Percentiles rank a stretch among this genome's conserved stretches.
phyloP scores from a whole-genome alignment of 2,888 invertebrate genomes.

The Orchestes rusci region DNA sequence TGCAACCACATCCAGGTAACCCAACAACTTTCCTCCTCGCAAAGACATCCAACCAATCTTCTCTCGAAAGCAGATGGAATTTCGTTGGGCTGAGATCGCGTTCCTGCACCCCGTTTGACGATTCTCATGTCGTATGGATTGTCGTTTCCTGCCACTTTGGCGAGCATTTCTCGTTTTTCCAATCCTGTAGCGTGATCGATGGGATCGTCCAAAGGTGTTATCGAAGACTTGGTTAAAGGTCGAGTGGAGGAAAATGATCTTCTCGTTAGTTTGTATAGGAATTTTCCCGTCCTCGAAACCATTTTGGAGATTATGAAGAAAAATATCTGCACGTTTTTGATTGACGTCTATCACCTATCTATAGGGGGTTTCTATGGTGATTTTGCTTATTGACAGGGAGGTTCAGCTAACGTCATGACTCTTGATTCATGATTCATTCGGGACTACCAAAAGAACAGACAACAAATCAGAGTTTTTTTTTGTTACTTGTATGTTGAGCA shows the following conservation, averaged over 20 bases:
- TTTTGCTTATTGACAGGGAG: too few species aligned
- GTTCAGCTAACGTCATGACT: too few species aligned
- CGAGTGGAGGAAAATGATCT: background rate
- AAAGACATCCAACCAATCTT: slow-evolving; percentile 90
- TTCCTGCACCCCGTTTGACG: slow-evolving; percentile 69
- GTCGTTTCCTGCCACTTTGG: slow-evolving; percentile 80
- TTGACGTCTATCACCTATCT: too few species aligned
- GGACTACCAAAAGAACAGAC: too few species aligned
- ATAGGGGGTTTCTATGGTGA: too few species aligned
- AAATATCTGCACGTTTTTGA: too few species aligned
- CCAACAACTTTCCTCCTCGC: slow-evolving; percentile 85
- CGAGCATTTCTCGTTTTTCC: slow-evolving; percentile 83
- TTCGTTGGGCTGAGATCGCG: slow-evolving; percentile 77
- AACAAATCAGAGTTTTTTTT: too few species aligned
- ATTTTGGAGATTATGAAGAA: too few species aligned
- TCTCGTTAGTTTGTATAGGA: too few species aligned
- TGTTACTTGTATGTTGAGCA: too few species aligned
- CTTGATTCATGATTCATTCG: too few species aligned
- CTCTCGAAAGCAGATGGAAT: slow-evolving; percentile 87
- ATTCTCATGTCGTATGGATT: slow-evolving; percentile 82
- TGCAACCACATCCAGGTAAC: slow-evolving; percentile 96
- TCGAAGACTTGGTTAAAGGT: slow-evolving; percentile 40
- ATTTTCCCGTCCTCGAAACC: too few species aligned
- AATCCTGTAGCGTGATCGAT: slow-evolving; percentile 90
- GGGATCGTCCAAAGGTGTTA: slow-evolving; percentile 74